Conservation (phyloP, 30 jellyfish, hydroid and myxozoan genomes). For the Turritopsis rubra region DNA sequence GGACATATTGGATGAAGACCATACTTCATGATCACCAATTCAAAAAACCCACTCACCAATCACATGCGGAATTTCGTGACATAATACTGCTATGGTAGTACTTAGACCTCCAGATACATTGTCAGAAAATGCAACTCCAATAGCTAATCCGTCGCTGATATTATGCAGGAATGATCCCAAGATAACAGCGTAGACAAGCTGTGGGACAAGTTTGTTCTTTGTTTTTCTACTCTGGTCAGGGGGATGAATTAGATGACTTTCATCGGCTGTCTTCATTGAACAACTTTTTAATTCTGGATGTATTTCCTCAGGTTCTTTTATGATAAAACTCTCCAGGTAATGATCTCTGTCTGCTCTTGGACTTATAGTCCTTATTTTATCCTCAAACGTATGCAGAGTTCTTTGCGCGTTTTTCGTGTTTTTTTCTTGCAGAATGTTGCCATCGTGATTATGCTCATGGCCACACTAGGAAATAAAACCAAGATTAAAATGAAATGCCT, state of each 20-base stretch:
- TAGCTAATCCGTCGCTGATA: slow-evolving; percentile 80
- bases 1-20: too few relatives aligned
- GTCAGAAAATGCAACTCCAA: slow-evolving; percentile 90
- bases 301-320: not conserved
- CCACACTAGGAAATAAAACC: slow-evolving; percentile 4
- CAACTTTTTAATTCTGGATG: not conserved
- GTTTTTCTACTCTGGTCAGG: not conserved
- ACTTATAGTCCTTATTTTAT: not conserved
- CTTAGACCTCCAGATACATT: slow-evolving; percentile 80
- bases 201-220: slow-evolving; percentile 31
- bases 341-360: not conserved
- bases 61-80: slow-evolving; percentile 88
- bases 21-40: not conserved
- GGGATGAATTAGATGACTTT: not conserved
- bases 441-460: slow-evolving; percentile 3
- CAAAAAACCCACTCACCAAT: slow-evolving; percentile 46
- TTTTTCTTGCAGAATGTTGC: not conserved
- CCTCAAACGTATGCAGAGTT: not conserved
- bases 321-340: not conserved
- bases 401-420: not conserved
- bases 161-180: slow-evolving; percentile 65
- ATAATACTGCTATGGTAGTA: slow-evolving; percentile 67
- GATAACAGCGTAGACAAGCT: slow-evolving; percentile 61
- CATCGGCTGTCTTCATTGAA: not conserved
- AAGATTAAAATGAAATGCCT: not conserved